A percentile compares a stretch with the other conserved stretches of the same genome.
phyloP scores from a whole-genome alignment of 2,113 vertebrate species.

The Rhynchopsitta pachyrhyncha region DNA sequence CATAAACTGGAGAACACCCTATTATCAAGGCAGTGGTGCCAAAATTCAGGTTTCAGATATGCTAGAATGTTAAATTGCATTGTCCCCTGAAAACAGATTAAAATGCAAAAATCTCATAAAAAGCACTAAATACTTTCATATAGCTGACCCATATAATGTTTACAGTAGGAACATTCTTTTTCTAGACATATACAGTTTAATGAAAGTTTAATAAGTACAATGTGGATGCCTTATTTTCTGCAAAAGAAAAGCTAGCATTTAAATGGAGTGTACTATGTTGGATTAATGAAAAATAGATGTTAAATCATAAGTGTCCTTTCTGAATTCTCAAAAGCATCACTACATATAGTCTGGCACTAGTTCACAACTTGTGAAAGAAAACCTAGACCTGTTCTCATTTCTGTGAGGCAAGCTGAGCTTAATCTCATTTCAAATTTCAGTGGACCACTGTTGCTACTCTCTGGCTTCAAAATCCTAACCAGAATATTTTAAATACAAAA shows the following conservation, averaged over 20 bases:
- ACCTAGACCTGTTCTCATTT: background rate
- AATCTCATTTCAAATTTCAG: background rate
- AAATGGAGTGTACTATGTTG: background rate
- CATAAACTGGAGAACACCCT: background rate
- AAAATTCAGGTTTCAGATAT: background rate
- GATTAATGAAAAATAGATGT: slow-evolving; percentile 46
- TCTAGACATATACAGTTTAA: background rate
- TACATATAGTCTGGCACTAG: background rate
- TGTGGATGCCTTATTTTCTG: background rate
- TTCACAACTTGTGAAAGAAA: background rate
- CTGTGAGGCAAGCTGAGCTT: background rate
- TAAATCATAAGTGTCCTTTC: background rate
- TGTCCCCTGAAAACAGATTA: background rate
- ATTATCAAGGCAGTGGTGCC: background rate
- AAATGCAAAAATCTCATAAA: background rate
- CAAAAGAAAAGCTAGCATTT: background rate
- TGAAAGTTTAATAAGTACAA: slow-evolving; percentile 11
- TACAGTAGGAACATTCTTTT: background rate
- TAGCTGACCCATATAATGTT: background rate
- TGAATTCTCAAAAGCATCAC: slow-evolving; percentile 3
- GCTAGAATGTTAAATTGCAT: background rate
- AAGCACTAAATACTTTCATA: background rate
- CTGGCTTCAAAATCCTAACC: background rate
- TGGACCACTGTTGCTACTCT: background rate
- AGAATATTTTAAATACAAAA: background rate